phyloP scores from a whole-genome alignment of 1,140 invertebrate genomes.

The Cydia splendana region DNA sequence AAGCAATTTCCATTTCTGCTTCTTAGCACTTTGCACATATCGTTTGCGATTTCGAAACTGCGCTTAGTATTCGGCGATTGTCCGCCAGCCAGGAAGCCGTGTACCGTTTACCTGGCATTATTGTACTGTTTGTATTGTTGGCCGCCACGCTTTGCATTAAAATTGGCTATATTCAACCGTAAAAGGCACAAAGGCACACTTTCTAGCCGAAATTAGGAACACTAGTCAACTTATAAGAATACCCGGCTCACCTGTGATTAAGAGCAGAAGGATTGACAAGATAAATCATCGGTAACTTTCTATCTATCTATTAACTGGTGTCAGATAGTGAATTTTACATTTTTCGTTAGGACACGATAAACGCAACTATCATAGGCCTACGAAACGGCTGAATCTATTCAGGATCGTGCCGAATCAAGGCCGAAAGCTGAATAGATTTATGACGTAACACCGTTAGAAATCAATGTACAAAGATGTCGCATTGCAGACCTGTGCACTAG shows the following conservation, averaged over 20 bases:
- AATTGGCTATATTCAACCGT: constrained; percentile 40
- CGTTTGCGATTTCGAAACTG: constrained; percentile 43
- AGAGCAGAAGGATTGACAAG: not conserved
- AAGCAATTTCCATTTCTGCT: not conserved
- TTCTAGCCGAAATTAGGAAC: not conserved
- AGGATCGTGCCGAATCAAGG: constrained; percentile 18
- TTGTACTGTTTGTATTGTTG: constrained; percentile 62
- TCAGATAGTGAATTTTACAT: not conserved
- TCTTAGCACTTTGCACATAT: not conserved
- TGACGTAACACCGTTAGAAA: constrained; percentile 48
- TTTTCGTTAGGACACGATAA: not conserved
- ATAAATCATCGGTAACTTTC: not conserved
- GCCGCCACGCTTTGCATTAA: constrained; percentile 55
- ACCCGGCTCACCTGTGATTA: not conserved
- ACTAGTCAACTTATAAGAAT: not conserved
- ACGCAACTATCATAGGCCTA: not conserved
- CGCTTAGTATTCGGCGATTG: constrained; percentile 61
- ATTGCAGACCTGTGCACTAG: constrained; percentile 62
- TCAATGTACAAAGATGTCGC: constrained; percentile 70
- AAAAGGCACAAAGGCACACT: constrained; percentile 18
- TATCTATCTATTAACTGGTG: not conserved
- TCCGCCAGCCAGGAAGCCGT: constrained; percentile 54
- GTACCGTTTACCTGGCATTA: constrained; percentile 69
- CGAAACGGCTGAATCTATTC: constrained; percentile 6
- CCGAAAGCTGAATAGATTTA: constrained; percentile 27